Evolutionary conservation across 2,888 invertebrate species (phyloP).

Genomic region (Uropetala carovei): DNA sequence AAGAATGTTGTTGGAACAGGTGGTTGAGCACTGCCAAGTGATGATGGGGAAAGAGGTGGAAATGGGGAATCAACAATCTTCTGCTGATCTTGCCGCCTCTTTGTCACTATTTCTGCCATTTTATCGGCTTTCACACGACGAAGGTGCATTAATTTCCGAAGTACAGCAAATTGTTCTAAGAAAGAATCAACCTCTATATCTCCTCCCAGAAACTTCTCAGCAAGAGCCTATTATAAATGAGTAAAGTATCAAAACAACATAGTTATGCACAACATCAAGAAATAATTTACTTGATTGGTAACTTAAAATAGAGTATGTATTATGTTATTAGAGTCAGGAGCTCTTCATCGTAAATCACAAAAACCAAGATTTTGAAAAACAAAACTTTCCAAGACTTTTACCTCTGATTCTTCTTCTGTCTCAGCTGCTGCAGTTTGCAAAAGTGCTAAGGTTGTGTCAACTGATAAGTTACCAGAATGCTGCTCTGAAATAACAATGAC

Average conservation of each 20-base stretch:
- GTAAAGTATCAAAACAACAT: constrained; percentile 57
- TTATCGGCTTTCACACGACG: constrained; percentile 96
- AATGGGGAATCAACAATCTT: constrained; percentile 67
- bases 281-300: constrained; percentile 68
- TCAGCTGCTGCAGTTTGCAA: constrained; percentile 94
- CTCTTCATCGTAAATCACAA: constrained; percentile 66
- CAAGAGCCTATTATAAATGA: constrained; percentile 77
- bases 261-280: constrained; percentile 71
- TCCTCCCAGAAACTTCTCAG: constrained; percentile 87
- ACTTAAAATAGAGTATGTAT: too few relatives aligned
- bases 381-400: constrained; percentile 70
- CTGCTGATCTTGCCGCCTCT: constrained; percentile 36
- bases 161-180: constrained; percentile 87
- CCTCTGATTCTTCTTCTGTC: constrained; percentile 95
- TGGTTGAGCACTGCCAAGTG: constrained; percentile 18
- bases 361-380: constrained; percentile 72
- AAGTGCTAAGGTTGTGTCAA: constrained; percentile 91
- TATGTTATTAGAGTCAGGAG: too few relatives aligned
- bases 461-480: constrained; percentile 85
- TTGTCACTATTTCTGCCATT: constrained; percentile 79
- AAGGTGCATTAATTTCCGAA: constrained; percentile 86
- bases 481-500: constrained; percentile 78
- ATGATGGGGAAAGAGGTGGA: constrained; percentile 61
- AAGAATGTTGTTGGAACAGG: constrained; percentile 33
- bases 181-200: constrained; percentile 87